Percentiles rank a stretch among this genome's conserved stretches.
Conservation (phyloP, 64 coral and sea anemone species). For the Actinia tenebrosa region DNA sequence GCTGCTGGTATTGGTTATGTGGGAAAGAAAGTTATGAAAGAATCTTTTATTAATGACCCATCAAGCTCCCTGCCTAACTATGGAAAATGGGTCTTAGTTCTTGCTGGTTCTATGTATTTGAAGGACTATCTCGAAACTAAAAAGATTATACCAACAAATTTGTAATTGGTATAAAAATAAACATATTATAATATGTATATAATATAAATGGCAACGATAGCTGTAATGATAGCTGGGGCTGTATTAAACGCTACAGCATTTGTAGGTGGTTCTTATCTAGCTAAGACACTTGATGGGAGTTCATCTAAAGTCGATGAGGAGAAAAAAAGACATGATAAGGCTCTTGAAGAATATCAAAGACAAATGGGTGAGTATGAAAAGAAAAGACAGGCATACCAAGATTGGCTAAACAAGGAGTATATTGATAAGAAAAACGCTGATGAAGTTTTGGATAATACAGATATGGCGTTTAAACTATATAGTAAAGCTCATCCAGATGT, state of each 20-base stretch:
- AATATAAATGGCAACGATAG: background rate
- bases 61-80: background rate
- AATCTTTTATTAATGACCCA: background rate
- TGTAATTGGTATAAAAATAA: background rate
- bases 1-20: slow-evolving; percentile 14
- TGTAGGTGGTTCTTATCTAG: background rate
- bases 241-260: background rate
- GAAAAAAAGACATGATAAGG: background rate
- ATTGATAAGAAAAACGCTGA: background rate
- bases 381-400: background rate
- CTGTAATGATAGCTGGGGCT: background rate
- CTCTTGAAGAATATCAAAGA: background rate
- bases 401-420: background rate
- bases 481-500: background rate
- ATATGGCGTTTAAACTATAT: background rate
- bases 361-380: background rate
- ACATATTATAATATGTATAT: background rate
- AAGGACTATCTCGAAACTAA: background rate
- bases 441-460: background rate
- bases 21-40: background rate
- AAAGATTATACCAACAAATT: background rate
- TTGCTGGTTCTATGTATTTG: background rate
- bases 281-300: background rate
- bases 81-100: slow-evolving; percentile 4
- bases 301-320: too few relatives aligned